A percentile compares a stretch with the other conserved stretches of the same genome.
Conservation (phyloP, 2,797 vertebrate species). For the Oceanodroma leucorhoa region DNA sequence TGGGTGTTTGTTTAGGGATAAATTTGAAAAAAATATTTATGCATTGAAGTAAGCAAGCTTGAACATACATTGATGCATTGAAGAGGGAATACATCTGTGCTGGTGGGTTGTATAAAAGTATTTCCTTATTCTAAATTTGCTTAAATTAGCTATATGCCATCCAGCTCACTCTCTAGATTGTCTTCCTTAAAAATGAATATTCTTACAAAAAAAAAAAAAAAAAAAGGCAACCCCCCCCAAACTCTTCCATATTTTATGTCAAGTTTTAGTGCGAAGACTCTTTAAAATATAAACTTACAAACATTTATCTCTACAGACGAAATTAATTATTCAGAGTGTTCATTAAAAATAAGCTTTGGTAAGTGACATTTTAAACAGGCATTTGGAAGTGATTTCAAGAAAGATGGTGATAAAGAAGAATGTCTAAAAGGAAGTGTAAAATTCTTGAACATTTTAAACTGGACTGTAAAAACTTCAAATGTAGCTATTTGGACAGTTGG, state of each 20-base stretch:
- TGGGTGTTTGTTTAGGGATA: not conserved
- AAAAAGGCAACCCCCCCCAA: not conserved
- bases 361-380: conserved; percentile 48
- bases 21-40: not conserved
- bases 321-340: conserved; percentile 55
- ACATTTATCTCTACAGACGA: conserved; percentile 55
- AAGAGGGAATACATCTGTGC: not conserved
- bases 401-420: conserved; percentile 34
- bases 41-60: not conserved
- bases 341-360: conserved; percentile 65
- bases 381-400: conserved; percentile 18
- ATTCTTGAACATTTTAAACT: not conserved
- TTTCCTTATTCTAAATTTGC: not conserved
- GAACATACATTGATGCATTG: not conserved
- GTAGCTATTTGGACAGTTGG: not conserved
- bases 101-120: not conserved
- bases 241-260: not conserved
- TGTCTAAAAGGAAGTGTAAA: not conserved
- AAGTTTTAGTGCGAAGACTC: not conserved
- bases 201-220: not conserved
- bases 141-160: not conserved
- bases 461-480: not conserved
- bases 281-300: not conserved
- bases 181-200: not conserved
- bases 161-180: not conserved